A percentile compares a stretch with the other conserved stretches of the same genome.
phyloP scores from a whole-genome alignment of 2,113 vertebrate species.

The Gila orcuttii region DNA sequence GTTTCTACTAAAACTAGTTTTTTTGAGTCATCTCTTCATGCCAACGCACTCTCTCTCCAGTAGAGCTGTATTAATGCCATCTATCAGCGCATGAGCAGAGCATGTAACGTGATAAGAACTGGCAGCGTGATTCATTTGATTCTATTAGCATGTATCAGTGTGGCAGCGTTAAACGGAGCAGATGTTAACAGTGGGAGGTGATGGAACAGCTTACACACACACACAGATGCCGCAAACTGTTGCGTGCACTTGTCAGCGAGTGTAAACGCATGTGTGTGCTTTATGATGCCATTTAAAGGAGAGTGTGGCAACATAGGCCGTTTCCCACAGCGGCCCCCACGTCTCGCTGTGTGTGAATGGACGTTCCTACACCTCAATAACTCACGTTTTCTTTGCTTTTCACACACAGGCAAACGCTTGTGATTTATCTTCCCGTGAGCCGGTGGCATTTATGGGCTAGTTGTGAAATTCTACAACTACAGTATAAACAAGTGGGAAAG shows the following conservation, averaged over 20 bases:
- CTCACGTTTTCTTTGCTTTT: slow-evolving; percentile 76
- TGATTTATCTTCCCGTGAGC: slow-evolving; percentile 68
- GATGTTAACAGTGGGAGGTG: slow-evolving; percentile 90
- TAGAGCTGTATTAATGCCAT: slow-evolving; percentile 42
- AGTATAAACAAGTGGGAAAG: slow-evolving; percentile 70
- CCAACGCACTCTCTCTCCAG: neutral
- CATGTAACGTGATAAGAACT: slow-evolving; percentile 55
- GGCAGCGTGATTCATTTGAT: slow-evolving; percentile 62
- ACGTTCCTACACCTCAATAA: slow-evolving; percentile 71
- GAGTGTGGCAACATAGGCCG: slow-evolving; percentile 71
- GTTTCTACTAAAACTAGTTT: neutral
- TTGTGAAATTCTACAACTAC: slow-evolving; percentile 80
- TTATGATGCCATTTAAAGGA: slow-evolving; percentile 73
- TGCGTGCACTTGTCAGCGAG: slow-evolving; percentile 72
- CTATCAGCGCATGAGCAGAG: slow-evolving; percentile 47
- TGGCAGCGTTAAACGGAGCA: slow-evolving; percentile 73
- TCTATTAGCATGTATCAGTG: slow-evolving; percentile 63
- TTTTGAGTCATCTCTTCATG: neutral
- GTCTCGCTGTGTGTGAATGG: slow-evolving; percentile 73
- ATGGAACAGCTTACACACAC: slow-evolving; percentile 75
- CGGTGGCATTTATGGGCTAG: slow-evolving; percentile 67
- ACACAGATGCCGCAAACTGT: slow-evolving; percentile 87
- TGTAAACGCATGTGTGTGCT: slow-evolving; percentile 60
- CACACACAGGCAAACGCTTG: slow-evolving; percentile 66
- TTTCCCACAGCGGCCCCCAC: slow-evolving; percentile 71